These are phyloP conservation scores for Melanotaenia trifasciata DNA, from an alignment of 2,797 vertebrate genomes.

Conservation along the genomic window DNA sequence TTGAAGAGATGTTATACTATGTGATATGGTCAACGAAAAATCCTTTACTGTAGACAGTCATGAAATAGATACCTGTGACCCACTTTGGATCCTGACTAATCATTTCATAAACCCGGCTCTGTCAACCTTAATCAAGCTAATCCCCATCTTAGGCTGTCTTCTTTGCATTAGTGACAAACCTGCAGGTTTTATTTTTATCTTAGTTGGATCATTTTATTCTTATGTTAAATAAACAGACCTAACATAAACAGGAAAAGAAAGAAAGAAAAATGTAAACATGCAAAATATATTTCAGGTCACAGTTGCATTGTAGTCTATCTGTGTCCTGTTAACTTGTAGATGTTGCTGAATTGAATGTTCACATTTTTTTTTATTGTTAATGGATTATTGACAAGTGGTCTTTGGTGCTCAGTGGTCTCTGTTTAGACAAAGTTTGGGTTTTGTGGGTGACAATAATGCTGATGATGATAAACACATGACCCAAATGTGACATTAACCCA, in stretches of 20 bases:
- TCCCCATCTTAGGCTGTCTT: slow-evolving; percentile 27
- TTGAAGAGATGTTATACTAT: background rate
- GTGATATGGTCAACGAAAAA: background rate
- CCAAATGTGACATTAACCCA: too few species aligned
- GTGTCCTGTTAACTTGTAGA: background rate
- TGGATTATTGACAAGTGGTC: background rate
- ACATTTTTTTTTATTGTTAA: background rate
- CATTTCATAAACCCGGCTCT: slow-evolving; percentile 59
- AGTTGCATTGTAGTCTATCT: background rate
- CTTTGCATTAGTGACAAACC: slow-evolving; percentile 12
- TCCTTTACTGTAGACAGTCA: background rate
- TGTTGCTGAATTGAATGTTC: background rate
- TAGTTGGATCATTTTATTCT: background rate
- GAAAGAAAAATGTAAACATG: background rate
- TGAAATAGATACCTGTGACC: slow-evolving; percentile 49
- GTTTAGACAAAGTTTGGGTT: background rate
- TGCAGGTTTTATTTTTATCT: background rate
- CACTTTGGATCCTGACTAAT: slow-evolving; percentile 55
- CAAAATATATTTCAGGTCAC: background rate
- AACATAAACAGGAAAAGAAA: background rate
- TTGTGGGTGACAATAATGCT: background rate
- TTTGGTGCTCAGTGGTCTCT: too few species aligned
- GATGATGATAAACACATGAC: background rate
- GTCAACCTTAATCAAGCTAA: slow-evolving; percentile 58
- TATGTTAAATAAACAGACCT: too few species aligned